phyloP scores from a whole-genome alignment of 2,888 invertebrate genomes.

The Coenonympha arcania region DNA sequence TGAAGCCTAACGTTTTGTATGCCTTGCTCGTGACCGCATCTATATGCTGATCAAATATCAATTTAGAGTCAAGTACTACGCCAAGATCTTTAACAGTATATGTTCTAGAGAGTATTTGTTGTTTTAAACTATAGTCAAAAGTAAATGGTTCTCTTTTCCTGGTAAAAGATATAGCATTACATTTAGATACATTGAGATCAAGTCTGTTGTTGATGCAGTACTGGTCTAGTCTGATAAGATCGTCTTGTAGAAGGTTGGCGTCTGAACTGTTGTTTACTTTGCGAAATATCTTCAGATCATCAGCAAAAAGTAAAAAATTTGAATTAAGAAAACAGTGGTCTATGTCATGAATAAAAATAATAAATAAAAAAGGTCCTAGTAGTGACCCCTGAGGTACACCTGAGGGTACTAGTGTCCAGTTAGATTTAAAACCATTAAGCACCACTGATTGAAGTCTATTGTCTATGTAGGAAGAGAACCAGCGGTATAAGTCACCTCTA shows the following conservation, averaged over 20 bases:
- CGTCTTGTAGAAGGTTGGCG: slow-evolving; percentile 11
- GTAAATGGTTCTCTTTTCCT: background rate
- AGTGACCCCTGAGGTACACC: slow-evolving; percentile 7
- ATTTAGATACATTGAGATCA: slow-evolving; percentile 23
- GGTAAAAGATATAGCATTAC: slow-evolving; percentile 1
- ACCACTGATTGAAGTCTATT: background rate
- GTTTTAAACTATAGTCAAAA: background rate
- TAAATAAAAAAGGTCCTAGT: background rate
- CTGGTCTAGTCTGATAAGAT: slow-evolving; percentile 14
- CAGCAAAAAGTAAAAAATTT: slow-evolving; percentile 10
- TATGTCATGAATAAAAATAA: slow-evolving; percentile 1
- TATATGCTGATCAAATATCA: background rate
- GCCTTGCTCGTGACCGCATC: background rate
- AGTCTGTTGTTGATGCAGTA: slow-evolving; percentile 16
- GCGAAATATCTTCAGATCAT: slow-evolving; percentile 19
- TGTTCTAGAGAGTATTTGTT: background rate
- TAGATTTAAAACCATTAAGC: background rate
- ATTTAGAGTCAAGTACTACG: background rate
- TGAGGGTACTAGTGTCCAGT: background rate
- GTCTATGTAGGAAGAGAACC: background rate
- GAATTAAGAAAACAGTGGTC: slow-evolving; percentile 8
- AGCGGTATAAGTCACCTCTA: background rate
- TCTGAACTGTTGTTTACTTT: background rate
- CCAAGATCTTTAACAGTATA: background rate
- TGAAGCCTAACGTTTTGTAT: background rate